A percentile compares a stretch with the other conserved stretches of the same genome.
These are phyloP conservation scores for Leucophora obtusa DNA, from an alignment of 2,888 invertebrate species.

Conservation along the genomic window DNA sequence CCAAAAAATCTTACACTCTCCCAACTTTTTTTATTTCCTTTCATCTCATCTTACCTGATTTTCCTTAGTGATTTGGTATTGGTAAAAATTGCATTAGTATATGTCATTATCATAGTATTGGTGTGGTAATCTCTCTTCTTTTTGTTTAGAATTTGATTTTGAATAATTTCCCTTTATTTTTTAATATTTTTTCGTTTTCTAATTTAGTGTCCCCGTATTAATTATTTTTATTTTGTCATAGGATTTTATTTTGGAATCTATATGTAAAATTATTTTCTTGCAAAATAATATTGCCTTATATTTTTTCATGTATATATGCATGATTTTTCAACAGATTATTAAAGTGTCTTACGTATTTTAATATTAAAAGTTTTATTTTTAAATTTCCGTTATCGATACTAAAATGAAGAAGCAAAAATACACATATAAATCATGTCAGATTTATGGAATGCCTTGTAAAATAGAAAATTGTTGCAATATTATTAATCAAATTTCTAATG, in stretches of 20 bases:
- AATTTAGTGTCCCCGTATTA: conserved; percentile 47
- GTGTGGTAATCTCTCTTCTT: conserved; percentile 40
- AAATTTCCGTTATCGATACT: conserved; percentile 75
- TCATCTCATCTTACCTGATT: conserved; percentile 65
- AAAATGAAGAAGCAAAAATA: conserved; percentile 66
- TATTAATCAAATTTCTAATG: too few relatives aligned
- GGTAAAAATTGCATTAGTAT: not conserved
- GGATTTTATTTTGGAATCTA: conserved; percentile 63
- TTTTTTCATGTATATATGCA: conserved; percentile 13
- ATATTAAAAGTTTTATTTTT: conserved; percentile 69
- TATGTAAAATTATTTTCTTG: conserved; percentile 3
- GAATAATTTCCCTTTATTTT: conserved; percentile 65
- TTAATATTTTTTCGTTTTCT: conserved; percentile 28
- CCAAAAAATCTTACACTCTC: conserved; percentile 20
- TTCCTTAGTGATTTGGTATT: conserved; percentile 29
- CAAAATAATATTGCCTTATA: conserved; percentile 9
- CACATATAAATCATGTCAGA: conserved; percentile 4
- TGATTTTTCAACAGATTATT: conserved; percentile 25
- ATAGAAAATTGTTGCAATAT: not conserved
- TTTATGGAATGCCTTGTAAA: not conserved
- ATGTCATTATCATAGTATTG: not conserved
- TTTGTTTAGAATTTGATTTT: conserved; percentile 36
- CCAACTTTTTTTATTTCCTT: conserved; percentile 43
- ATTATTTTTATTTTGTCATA: conserved; percentile 44
- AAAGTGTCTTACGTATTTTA: conserved; percentile 26